Evolutionary conservation across 2,888 invertebrate genomes (phyloP).

Genomic region (Euzetes globulus): DNA sequence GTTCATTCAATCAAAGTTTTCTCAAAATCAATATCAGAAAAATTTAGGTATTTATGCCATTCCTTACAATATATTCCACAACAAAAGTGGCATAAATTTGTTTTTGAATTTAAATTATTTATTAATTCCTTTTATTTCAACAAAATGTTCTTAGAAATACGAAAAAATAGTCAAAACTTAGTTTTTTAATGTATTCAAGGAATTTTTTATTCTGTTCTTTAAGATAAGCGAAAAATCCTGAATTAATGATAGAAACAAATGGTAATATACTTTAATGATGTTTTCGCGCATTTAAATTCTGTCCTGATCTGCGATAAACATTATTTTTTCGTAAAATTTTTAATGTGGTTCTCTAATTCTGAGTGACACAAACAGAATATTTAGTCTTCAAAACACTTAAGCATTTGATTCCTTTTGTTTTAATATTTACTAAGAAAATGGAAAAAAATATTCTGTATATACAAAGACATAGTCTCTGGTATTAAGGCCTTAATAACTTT

Average conservation of each 20-base stretch:
- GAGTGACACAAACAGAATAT: neutral
- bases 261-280: too few relatives aligned
- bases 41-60: slow-evolving; percentile 4
- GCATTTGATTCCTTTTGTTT: neutral
- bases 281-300: too few relatives aligned
- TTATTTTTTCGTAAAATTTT: too few relatives aligned
- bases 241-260: too few relatives aligned
- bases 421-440: neutral
- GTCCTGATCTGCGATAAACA: too few relatives aligned
- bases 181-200: too few relatives aligned
- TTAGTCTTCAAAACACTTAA: too few relatives aligned
- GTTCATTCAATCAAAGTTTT: neutral
- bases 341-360: neutral
- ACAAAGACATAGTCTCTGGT: neutral
- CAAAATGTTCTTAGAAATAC: too few relatives aligned
- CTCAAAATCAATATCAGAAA: neutral
- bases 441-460: neutral
- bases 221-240: too few relatives aligned
- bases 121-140: neutral
- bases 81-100: neutral
- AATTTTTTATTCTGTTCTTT: too few relatives aligned
- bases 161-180: too few relatives aligned
- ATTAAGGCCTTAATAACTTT: neutral
- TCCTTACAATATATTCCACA: neutral
- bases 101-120: neutral